These are phyloP conservation scores for Phalacrocorax aristotelis DNA, from an alignment of 2,113 vertebrate genomes.

Conservation along the genomic window DNA sequence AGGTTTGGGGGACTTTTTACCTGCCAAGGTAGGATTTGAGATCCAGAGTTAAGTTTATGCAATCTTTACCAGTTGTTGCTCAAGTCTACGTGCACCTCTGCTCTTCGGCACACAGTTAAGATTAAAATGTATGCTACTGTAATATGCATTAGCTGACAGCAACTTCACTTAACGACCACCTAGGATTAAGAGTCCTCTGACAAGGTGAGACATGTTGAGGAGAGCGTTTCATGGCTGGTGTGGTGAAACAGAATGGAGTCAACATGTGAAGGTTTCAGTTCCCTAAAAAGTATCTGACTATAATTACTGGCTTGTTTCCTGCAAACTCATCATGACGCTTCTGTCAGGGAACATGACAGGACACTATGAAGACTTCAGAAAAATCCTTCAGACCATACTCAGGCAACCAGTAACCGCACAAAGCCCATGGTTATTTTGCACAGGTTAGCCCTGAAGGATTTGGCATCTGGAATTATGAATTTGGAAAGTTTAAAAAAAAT, in stretches of 20 bases:
- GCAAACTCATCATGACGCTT: slow-evolving; percentile 18
- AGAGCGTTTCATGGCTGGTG: neutral
- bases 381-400: neutral
- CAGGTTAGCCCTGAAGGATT: slow-evolving; percentile 16
- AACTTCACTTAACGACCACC: slow-evolving; percentile 1
- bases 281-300: neutral
- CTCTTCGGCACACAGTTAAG: neutral
- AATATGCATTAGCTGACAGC: neutral
- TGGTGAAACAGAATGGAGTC: neutral
- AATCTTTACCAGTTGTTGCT: neutral
- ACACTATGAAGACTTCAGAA: slow-evolving; percentile 22
- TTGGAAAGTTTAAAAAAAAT: slow-evolving; percentile 5
- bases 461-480: neutral
- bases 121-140: neutral
- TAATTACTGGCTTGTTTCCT: slow-evolving; percentile 10
- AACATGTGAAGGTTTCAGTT: neutral
- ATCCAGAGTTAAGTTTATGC: neutral
- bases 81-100: neutral
- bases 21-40: neutral
- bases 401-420: slow-evolving; percentile 10
- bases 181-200: neutral
- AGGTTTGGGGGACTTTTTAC: neutral
- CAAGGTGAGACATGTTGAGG: neutral
- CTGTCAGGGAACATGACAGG: slow-evolving; percentile 1
- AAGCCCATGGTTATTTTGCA: neutral